These are phyloP conservation scores for Eurois occulta DNA, from an alignment of 2,888 invertebrate genomes.

Conservation along the genomic window DNA sequence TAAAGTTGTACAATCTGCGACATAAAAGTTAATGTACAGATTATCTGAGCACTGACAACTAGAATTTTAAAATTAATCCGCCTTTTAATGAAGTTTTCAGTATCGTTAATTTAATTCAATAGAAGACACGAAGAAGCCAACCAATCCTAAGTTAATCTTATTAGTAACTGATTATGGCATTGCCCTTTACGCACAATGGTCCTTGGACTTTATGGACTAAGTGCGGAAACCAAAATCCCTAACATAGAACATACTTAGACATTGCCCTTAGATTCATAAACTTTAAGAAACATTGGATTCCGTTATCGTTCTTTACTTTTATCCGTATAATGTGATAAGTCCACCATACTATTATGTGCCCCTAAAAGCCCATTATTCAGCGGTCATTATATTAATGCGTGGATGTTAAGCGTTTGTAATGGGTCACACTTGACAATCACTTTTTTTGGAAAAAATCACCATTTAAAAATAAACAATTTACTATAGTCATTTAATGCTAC, in stretches of 20 bases:
- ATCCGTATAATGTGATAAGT: background rate
- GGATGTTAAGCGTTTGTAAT: conserved; percentile 11
- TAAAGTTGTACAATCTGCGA: background rate
- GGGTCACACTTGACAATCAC: conserved; percentile 12
- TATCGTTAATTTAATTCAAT: background rate
- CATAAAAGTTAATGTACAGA: background rate
- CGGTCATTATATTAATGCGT: conserved; percentile 12
- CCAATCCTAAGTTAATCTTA: too few species aligned
- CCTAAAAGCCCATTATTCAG: conserved; percentile 12
- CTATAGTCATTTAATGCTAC: background rate
- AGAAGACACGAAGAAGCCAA: background rate
- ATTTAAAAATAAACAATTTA: background rate
- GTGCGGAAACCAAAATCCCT: too few species aligned
- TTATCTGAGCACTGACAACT: too few species aligned
- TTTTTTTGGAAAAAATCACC: conserved; percentile 4
- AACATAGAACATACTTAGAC: too few species aligned
- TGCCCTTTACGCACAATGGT: too few species aligned
- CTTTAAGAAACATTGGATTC: background rate
- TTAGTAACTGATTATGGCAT: background rate
- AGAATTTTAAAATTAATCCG: background rate
- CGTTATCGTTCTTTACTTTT: background rate
- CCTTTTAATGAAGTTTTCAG: background rate
- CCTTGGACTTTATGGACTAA: too few species aligned
- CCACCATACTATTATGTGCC: background rate
- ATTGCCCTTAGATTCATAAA: background rate